Base-by-base conservation (phyloP, 2,113 vertebrate genomes). In the Scomber japonicus region DNA sequence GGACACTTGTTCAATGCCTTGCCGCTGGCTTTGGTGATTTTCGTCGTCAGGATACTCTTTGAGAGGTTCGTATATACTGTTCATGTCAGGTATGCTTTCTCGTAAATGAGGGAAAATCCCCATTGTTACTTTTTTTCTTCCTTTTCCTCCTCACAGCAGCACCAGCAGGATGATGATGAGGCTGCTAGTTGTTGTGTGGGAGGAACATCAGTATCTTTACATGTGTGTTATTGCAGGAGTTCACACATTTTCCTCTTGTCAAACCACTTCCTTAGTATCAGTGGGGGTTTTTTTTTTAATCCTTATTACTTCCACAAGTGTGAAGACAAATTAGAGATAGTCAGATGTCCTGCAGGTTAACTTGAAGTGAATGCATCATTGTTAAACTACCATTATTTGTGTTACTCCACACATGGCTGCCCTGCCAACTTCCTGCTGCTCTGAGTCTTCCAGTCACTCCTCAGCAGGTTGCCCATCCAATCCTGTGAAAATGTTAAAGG, bases 11-110 rank as follows among this genome's bases (percentile, higher is more conserved):
- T 97, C 17, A 82, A 90, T 45, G 97, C 93, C 44, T 90, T 99
- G 74, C 98, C 98, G 83, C 77, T 97, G 67, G 98, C 97, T 31
- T 79, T 96, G 80, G 95, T 94, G 35, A 93, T 99, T 72, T 98
- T 98, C 90, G 89, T 89, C 44, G 90, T 98, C 71, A 92, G 98
- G 93, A 94, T 97, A 81, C 78, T 98, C 11, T 99, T 99, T 87
- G 97, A 99, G 93, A 97, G 98, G 98, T 98, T 76, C 3, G 90
- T 92, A 35, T 44, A 19, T 30, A 10, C 0, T 15, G 0, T 56
- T 50, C n/a, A 6, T 54, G 21, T 24, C 0, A 3, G 2, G 24
- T 27, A 0, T 3, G 6, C 40, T 73, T 77, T 49, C 12, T 40
- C 30, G 12, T 4, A 16, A 45, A 4, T n/a, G 44, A 30, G 0